A percentile compares a stretch with the other conserved stretches of the same genome.
phyloP scores from a whole-genome alignment of 1,140 invertebrate species.

The Anastrepha obliqua region DNA sequence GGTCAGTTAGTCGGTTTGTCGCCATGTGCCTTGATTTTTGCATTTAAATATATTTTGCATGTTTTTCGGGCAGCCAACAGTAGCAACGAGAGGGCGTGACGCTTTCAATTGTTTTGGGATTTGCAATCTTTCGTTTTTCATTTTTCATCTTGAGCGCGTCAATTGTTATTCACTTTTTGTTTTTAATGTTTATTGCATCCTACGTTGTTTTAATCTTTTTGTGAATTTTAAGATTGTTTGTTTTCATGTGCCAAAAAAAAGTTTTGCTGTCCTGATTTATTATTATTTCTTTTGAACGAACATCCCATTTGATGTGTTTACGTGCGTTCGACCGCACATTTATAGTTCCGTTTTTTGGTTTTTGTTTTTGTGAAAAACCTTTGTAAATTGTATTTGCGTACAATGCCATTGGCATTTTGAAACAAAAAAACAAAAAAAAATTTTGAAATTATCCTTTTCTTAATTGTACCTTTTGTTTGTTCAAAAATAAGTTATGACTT shows the following conservation, averaged over 20 bases:
- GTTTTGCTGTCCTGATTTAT: constrained; percentile 35
- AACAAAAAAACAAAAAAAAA: not conserved
- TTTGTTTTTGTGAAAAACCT: not conserved
- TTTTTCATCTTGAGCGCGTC: constrained; percentile 12
- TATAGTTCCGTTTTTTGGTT: not conserved
- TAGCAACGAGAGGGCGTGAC: not conserved
- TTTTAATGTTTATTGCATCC: constrained; percentile 35
- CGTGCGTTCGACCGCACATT: not conserved
- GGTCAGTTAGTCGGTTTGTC: not conserved
- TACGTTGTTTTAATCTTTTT: constrained; percentile 23
- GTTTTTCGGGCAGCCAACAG: not conserved
- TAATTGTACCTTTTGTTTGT: no score
- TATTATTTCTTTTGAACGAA: not conserved
- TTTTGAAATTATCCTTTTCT: not conserved
- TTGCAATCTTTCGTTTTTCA: constrained; percentile 22
- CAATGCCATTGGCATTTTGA: not conserved
- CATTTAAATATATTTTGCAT: constrained; percentile 9
- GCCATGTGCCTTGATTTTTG: not conserved
- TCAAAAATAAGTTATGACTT: no score
- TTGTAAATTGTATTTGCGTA: not conserved
- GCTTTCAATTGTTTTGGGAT: constrained; percentile 4
- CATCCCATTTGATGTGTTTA: constrained; percentile 44
- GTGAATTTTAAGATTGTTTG: constrained; percentile 15
- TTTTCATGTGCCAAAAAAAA: constrained; percentile 18
- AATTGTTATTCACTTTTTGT: constrained; percentile 27